Percentiles rank a stretch among this genome's conserved stretches.
Evolutionary conservation across 2,888 invertebrate species (phyloP).

Genomic region (Blastobasis lacticolella): DNA sequence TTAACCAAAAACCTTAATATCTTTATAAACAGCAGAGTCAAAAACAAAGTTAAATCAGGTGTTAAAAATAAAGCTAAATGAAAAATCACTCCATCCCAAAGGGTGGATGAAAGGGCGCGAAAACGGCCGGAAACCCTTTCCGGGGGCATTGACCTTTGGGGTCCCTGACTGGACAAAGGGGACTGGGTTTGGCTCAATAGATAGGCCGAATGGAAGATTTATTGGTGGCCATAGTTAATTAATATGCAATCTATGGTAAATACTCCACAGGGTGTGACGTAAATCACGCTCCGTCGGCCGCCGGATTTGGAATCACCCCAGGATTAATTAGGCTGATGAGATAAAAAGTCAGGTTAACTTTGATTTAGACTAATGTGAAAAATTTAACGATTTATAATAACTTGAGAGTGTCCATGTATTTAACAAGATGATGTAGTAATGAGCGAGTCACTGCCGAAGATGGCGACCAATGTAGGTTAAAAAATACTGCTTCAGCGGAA

Average conservation of each 20-base stretch:
- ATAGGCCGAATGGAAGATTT: slow-evolving; percentile 20
- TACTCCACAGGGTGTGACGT: background rate
- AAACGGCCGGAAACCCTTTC: slow-evolving; percentile 33
- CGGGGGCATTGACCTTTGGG: slow-evolving; percentile 52
- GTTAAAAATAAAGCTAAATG: slow-evolving; percentile 43
- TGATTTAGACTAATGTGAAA: too few species aligned
- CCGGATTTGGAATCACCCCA: too few species aligned
- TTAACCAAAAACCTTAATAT: background rate
- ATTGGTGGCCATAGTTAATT: slow-evolving; percentile 2
- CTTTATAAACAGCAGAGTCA: too few species aligned
- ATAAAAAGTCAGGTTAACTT: too few species aligned
- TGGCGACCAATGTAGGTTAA: too few species aligned
- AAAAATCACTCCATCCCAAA: slow-evolving; percentile 24
- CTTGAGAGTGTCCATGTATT: too few species aligned
- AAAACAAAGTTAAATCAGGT: slow-evolving; percentile 36
- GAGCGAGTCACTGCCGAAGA: too few species aligned
- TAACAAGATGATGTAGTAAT: too few species aligned
- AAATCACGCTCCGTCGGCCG: too few species aligned
- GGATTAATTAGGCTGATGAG: too few species aligned
- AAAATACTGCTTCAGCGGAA: too few species aligned
- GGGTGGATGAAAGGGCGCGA: slow-evolving; percentile 20
- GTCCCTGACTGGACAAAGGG: slow-evolving; percentile 23
- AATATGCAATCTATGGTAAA: slow-evolving; percentile 5
- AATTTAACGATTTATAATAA: too few species aligned
- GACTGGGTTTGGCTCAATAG: slow-evolving; percentile 50